Evolutionary conservation across 2,888 invertebrate genomes (phyloP), one percentile per base, ranked within the genome.

Genomic region (Erannis defoliaria): DNA sequence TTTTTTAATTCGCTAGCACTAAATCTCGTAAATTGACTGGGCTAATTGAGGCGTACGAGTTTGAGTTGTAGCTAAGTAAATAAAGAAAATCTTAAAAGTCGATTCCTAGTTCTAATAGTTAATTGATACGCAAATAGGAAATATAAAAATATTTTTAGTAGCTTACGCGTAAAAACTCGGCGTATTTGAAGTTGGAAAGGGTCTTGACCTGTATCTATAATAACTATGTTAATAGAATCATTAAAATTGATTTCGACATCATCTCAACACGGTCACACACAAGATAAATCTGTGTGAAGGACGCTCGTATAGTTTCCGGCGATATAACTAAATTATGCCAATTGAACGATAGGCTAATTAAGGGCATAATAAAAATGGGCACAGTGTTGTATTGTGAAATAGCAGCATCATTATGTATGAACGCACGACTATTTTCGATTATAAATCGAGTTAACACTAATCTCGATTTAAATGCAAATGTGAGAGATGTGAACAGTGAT

Each of bases 391-490:
- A 18, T 43, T 55, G 35, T 21, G 43, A 50, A 49, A 60, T 33
- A 18, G 16, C 14, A 26, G 4, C 23, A 26, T 16, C 9, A 43
- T 81, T 77, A 72, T 1, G 73, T 71, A 74, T 74, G 72, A 49
- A 46, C 42, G 29, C 45, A 38, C 14, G 50, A 12, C 21, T 21
- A 14, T 49, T 21, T 14, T 49, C 21, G 12, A 33, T 49, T 23
- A 49, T 19, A 31, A 21, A 21, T 35, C n/a, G 31, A 19, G 6
- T 6, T 0, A 31, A 10, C 19, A 21, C n/a, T 8, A 5, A 5
- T 5, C 4, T 49, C 5, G 5, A 5, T 21, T 42, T 42, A n/a
- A 37, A 16, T 38, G 18, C n/a, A n/a, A n/a, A n/a, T n/a, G n/a
- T n/a, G n/a, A n/a, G n/a, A 2, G 9, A 18, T 2, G 18, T 19